Evolutionary conservation across 2,113 vertebrate genomes (phyloP).

Genomic region (Thalassoma bifasciatum): DNA sequence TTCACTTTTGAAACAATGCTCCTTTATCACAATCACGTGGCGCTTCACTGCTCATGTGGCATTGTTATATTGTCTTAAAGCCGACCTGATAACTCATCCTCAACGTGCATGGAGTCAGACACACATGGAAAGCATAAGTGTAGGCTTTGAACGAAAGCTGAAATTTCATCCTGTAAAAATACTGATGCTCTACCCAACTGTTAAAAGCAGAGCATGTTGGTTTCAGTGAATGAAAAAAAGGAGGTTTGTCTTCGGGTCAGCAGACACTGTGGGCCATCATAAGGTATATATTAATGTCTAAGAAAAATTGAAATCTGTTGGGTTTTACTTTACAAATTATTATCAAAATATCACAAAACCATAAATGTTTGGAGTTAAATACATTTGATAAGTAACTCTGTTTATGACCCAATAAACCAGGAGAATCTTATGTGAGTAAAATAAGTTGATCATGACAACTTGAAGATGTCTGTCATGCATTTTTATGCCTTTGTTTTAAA

Average conservation of each 20-base stretch:
- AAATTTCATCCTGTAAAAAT: constrained; percentile 49
- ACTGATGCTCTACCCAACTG: constrained; percentile 29
- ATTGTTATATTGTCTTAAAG: constrained; percentile 34
- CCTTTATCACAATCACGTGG: constrained; percentile 54
- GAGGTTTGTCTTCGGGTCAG: not conserved
- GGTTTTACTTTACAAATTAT: too few relatives aligned
- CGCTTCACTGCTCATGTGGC: constrained; percentile 21
- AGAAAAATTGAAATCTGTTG: too few relatives aligned
- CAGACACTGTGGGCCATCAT: not conserved
- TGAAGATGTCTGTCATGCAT: too few relatives aligned
- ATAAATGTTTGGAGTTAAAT: too few relatives aligned
- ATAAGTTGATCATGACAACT: too few relatives aligned
- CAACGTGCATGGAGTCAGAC: constrained; percentile 31
- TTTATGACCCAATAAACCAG: too few relatives aligned
- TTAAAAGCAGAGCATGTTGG: constrained; percentile 1
- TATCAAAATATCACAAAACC: too few relatives aligned
- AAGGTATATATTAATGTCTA: not conserved
- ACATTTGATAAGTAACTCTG: too few relatives aligned
- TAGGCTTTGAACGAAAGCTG: constrained; percentile 35
- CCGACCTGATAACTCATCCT: constrained; percentile 64
- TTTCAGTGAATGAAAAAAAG: not conserved
- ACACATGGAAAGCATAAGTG: constrained; percentile 67
- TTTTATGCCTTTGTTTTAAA: too few relatives aligned
- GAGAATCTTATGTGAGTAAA: too few relatives aligned
- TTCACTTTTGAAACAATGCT: constrained; percentile 54